Percentiles rank a stretch among this genome's conserved stretches.
Evolutionary conservation across 64 coral and sea anemone species (phyloP).

Genomic region (Montipora sp.): DNA sequence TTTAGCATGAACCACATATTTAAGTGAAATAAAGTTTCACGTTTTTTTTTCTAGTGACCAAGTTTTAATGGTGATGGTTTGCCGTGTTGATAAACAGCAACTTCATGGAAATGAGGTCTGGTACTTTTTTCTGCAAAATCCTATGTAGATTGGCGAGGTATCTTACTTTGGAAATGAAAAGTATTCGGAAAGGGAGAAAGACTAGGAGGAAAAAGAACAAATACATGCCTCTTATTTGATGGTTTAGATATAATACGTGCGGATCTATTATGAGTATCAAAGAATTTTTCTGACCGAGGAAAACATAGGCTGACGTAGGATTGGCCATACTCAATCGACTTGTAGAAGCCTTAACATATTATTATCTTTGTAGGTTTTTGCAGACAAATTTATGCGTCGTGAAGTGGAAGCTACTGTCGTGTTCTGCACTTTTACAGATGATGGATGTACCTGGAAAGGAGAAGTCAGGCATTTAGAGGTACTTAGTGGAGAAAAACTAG

Average conservation of each 20-base stretch:
- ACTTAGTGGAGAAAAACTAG: neutral
- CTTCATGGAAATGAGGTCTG: neutral
- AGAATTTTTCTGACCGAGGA: no score
- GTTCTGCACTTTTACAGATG: neutral
- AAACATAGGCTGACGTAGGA: no score
- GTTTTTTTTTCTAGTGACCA: neutral
- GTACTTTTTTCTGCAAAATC: neutral
- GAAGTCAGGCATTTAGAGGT: slow-evolving; percentile 33
- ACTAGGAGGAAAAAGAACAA: no score
- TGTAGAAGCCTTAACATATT: neutral
- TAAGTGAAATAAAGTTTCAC: no score
- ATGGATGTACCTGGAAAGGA: slow-evolving; percentile 21
- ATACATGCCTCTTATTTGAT: no score
- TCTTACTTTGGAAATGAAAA: neutral
- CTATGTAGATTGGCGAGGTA: neutral
- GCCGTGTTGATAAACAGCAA: neutral
- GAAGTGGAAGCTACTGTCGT: neutral
- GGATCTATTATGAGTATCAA: no score
- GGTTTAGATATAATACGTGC: no score
- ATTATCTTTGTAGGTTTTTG: neutral
- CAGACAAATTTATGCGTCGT: slow-evolving; percentile 36
- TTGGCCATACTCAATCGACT: no score
- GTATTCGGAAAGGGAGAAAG: neutral
- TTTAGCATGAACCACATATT: no score
- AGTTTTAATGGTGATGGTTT: neutral